Evolutionary conservation across 1,140 invertebrate genomes (phyloP).

Genomic region (Caenorhabditis latens): DNA sequence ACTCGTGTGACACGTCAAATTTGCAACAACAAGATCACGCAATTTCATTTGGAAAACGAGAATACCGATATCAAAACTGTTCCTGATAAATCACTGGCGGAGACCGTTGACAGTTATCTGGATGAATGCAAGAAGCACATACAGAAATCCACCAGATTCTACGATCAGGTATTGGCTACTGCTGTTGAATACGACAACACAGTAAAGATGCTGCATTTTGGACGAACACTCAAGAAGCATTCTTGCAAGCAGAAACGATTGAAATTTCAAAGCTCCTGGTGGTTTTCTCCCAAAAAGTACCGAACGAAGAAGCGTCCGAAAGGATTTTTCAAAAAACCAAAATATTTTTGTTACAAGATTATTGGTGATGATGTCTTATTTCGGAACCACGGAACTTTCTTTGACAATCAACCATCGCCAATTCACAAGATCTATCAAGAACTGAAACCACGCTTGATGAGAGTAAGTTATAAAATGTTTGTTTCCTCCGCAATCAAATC

Average conservation of each 20-base stretch:
- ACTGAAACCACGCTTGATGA: background rate
- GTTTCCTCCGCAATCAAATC: background rate
- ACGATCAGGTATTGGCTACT: background rate
- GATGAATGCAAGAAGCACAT: background rate
- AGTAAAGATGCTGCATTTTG: constrained; percentile 8
- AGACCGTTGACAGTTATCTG: background rate
- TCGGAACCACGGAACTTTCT: too few species aligned
- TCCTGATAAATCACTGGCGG: background rate
- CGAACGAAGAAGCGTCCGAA: too few species aligned
- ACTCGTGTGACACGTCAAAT: constrained; percentile 17
- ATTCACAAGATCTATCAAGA: too few species aligned
- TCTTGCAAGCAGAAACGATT: constrained; percentile 1
- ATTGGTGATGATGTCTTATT: too few species aligned
- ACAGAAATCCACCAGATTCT: background rate
- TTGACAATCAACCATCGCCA: too few species aligned
- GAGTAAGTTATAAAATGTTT: background rate
- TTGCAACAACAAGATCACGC: background rate
- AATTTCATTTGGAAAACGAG: constrained; percentile 1
- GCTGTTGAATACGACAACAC: background rate
- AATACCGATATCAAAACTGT: background rate
- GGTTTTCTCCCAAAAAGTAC: background rate
- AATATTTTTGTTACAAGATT: too few species aligned
- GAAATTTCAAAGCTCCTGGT: constrained; percentile 2
- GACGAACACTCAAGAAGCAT: background rate
- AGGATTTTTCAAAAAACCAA: too few species aligned